These are phyloP conservation scores for Agrypnus murinus DNA, from an alignment of 2,888 invertebrate genomes.

Conservation along the genomic window DNA sequence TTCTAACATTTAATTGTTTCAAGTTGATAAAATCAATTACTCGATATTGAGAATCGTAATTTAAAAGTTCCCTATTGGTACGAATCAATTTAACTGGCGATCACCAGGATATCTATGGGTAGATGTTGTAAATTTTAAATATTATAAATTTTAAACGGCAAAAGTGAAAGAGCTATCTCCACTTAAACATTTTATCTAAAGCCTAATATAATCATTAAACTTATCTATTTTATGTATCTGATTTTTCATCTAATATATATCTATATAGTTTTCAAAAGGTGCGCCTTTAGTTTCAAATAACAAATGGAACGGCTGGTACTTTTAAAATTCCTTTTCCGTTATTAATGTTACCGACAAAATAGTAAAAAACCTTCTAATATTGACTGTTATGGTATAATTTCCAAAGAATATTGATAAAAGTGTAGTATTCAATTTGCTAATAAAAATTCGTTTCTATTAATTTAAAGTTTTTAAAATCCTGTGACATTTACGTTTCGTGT, in stretches of 20 bases:
- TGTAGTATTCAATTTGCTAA: slow-evolving; percentile 1
- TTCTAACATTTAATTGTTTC: too few species aligned
- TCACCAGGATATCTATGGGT: too few species aligned
- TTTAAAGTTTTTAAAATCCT: background rate
- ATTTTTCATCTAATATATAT: background rate
- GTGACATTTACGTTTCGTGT: slow-evolving; percentile 17
- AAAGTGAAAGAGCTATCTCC: too few species aligned
- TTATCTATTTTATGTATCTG: background rate
- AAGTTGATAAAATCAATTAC: too few species aligned
- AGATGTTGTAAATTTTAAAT: too few species aligned
- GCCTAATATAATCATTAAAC: slow-evolving; percentile 18
- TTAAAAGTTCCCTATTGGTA: too few species aligned
- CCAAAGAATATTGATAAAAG: slow-evolving; percentile 23
- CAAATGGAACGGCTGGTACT: slow-evolving; percentile 11
- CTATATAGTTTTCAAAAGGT: background rate
- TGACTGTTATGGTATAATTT: slow-evolving; percentile 12
- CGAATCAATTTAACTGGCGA: too few species aligned
- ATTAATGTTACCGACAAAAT: slow-evolving; percentile 8
- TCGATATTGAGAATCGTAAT: too few species aligned
- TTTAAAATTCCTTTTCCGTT: slow-evolving; percentile 9
- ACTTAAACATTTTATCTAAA: background rate
- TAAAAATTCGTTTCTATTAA: slow-evolving; percentile 32
- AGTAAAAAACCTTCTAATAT: background rate
- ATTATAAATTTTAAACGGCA: too few species aligned
- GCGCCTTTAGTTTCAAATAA: slow-evolving; percentile 10